phyloP scores from a whole-genome alignment of 2,113 vertebrate genomes.

The Vulpes lagopus region DNA sequence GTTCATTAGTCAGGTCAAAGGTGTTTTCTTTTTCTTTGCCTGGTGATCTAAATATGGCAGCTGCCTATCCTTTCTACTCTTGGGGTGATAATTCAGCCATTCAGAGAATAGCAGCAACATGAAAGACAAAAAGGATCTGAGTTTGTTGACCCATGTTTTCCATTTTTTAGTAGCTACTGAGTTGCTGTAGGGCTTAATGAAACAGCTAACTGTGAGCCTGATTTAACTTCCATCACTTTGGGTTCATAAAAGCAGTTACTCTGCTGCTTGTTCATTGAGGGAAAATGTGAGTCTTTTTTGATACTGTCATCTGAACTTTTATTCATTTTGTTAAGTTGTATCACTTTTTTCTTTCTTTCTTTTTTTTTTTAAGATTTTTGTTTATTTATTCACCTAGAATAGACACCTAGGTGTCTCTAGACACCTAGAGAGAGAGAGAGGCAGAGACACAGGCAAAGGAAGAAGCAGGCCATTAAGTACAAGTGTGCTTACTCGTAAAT shows the following conservation, averaged over 20 bases:
- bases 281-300: constrained; percentile 24
- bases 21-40: neutral
- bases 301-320: neutral
- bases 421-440: too few relatives aligned
- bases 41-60: neutral
- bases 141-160: constrained; percentile 40
- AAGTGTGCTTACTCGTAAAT: neutral
- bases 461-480: neutral
- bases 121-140: neutral
- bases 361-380: too few relatives aligned
- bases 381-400: too few relatives aligned
- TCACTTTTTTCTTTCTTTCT: neutral
- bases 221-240: constrained; percentile 46
- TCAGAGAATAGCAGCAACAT: neutral
- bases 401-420: too few relatives aligned
- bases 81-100: neutral
- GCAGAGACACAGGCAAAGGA: too few relatives aligned
- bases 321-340: constrained; percentile 48
- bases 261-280: neutral
- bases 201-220: constrained; percentile 13
- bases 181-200: neutral
- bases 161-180: constrained; percentile 44
- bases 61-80: neutral
- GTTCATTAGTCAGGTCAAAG: neutral
- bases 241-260: neutral